A percentile compares a stretch with the other conserved stretches of the same genome.
Conservation (phyloP, 2,797 vertebrate species). For the Xenopus petersii region DNA sequence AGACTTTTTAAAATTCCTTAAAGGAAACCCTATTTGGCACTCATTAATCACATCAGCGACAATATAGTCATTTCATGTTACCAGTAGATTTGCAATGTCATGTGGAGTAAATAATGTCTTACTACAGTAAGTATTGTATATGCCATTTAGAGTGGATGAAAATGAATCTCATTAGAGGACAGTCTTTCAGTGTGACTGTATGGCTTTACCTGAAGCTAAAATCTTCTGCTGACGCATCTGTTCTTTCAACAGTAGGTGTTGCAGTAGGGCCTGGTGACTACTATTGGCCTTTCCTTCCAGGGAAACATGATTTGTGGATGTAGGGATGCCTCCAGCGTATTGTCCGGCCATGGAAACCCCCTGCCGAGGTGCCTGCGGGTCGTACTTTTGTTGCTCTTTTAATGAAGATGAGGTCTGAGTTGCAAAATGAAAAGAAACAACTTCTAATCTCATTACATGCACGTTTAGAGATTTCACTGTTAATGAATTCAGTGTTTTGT, state of each 20-base stretch:
- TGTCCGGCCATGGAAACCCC: conserved; percentile 78
- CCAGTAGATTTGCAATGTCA: too few relatives aligned
- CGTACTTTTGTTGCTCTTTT: conserved; percentile 84
- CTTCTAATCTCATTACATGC: conserved; percentile 41
- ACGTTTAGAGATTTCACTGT: conserved; percentile 7
- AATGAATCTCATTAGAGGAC: background rate
- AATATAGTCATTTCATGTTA: too few relatives aligned
- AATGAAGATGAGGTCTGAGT: conserved; percentile 80
- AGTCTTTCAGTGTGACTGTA: background rate
- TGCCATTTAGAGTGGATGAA: background rate
- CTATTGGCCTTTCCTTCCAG: conserved; percentile 89
- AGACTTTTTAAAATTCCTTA: too few relatives aligned
- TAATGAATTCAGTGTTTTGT: conserved; percentile 9
- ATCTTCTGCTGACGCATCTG: conserved; percentile 96
- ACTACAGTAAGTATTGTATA: background rate
- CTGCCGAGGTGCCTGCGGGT: conserved; percentile 73
- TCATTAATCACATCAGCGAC: too few relatives aligned
- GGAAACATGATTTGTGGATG: conserved; percentile 70
- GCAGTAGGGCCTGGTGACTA: conserved; percentile 95
- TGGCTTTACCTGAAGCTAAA: conserved; percentile 80
- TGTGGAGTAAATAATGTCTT: too few relatives aligned
- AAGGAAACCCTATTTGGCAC: too few relatives aligned
- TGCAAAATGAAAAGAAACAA: conserved; percentile 50
- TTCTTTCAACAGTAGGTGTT: conserved; percentile 94
- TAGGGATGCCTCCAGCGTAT: conserved; percentile 76